Evolutionary conservation across 2,888 invertebrate genomes (phyloP), one percentile per base, ranked within the genome.

Genomic region (Drosophila melanosoma): DNA sequence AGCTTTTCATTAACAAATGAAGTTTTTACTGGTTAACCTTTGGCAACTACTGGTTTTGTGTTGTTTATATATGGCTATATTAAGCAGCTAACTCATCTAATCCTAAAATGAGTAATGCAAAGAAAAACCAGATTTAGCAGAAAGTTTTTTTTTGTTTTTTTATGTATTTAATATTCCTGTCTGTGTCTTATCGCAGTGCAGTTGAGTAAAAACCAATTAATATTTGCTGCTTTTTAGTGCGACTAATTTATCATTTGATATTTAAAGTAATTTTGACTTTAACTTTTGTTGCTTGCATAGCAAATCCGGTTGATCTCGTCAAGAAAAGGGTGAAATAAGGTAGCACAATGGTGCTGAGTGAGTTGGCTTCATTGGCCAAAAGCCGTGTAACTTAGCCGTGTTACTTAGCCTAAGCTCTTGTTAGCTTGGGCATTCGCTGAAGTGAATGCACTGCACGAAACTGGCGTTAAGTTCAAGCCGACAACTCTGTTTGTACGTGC

Each of bases 401-500:
- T 10, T 4, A 49, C 17, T 17, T 26, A 1, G 26, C 2, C 10
- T 17, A 32, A 56, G 33, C 32, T 36, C 23, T 66, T 73, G 67
- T 53, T 23, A 10, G 29, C 23, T 26, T 4, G 12, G 36, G 42
- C 33, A 29, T 59, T 38, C 33, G 51, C 40, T 59, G 67, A 73
- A 66, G 40, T 11, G 8, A 35, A 58, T 15, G 15, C 17, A 12
- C 29, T 33, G 60, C 45, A 45, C n/a, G 51, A 36, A 70, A 42
- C 52, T 48, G 36, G 40, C 42, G 60, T 61, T n/a, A 12, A 61
- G n/a, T 57, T 61, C 38, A 35, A 48, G 32, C 29, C 23, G 52
- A 29, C 33, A 45, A 54, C 40, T 49, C 40, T 69, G 53, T 69
- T 48, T 67, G 15, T 60, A 77, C 77, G 76, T 77, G 76, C 35